Evolutionary conservation across 2,113 vertebrate species (phyloP).

Genomic region (Parotia lawesii): DNA sequence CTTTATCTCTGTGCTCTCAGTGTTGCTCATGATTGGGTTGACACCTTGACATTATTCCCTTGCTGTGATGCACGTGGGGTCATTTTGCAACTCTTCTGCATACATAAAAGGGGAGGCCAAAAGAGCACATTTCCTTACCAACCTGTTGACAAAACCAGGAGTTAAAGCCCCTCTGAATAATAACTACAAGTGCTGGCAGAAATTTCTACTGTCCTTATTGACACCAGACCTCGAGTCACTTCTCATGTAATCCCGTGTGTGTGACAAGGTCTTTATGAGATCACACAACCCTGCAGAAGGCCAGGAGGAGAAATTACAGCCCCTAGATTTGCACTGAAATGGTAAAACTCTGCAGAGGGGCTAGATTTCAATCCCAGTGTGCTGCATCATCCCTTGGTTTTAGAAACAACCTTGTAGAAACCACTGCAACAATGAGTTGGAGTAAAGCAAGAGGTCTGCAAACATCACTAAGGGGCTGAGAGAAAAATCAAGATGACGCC

Average conservation of each 20-base stretch:
- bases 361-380: neutral
- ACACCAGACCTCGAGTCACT: neutral
- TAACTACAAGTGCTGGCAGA: neutral
- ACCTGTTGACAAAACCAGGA: neutral
- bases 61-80: rapidly evolving
- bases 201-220: neutral
- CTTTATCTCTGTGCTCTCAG: neutral
- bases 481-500: neutral
- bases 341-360: neutral
- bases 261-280: neutral
- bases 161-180: neutral
- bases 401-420: neutral
- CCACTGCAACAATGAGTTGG: rapidly evolving
- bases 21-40: rapidly evolving
- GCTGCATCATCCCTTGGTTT: neutral
- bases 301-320: neutral
- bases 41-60: neutral
- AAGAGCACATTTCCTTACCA: neutral
- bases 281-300: neutral
- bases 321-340: neutral
- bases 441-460: neutral
- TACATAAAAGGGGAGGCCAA: neutral
- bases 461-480: neutral
- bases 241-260: rapidly evolving
- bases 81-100: neutral